Evolutionary conservation across 2,797 vertebrate species (phyloP), one percentile per base, ranked within the genome.

Genomic region (Malacoctenus gilli): DNA sequence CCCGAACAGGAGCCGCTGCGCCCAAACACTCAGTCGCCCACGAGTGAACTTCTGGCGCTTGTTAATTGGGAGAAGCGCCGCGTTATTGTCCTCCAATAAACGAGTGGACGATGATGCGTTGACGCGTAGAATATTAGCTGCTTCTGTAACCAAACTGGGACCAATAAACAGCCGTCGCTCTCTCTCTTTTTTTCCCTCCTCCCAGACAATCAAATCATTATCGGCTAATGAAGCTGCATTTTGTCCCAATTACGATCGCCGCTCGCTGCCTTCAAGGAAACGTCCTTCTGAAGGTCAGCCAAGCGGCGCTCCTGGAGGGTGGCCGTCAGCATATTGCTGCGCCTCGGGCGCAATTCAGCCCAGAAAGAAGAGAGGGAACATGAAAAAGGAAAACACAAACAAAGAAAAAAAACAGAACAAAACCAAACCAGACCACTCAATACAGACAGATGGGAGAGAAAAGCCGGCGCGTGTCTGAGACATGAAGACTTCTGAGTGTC

Each of bases 201-300:
- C n/a, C 21, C 44, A 32, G 47, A 38, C 52, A 46, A 75, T 78
- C 68, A 51, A 66, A 68, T 74, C 63, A 70, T 82, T 78, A 84
- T 72, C 70, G 42, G 59, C 70, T 65, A 80, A 86, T 81, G 79
- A 75, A 53, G 63, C 59, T 43, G 14, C 52, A 73, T 72, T 75
- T 47, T 67, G 38, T 55, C 56, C 68, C 59, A 60, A 74, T 77
- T 77, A 75, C 61, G 73, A 75, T 16, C 8, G 58, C 57, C 58
- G 32, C 61, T 53, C 16, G 54, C 77, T 62, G 80, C 79, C 71
- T 74, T 80, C 23, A 52, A 84, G 78, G 75, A 82, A 78, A 72
- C 34, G 68, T 64, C 66, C 75, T 59, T 74, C 51, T 84, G 78
- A 85, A 83, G 83, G 85, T 87, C 83, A 81, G 75, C 84, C 87